Evolutionary conservation across 2,888 invertebrate species (phyloP), one percentile per base, ranked within the genome.

Genomic region (Aporophyla lueneburgensis): DNA sequence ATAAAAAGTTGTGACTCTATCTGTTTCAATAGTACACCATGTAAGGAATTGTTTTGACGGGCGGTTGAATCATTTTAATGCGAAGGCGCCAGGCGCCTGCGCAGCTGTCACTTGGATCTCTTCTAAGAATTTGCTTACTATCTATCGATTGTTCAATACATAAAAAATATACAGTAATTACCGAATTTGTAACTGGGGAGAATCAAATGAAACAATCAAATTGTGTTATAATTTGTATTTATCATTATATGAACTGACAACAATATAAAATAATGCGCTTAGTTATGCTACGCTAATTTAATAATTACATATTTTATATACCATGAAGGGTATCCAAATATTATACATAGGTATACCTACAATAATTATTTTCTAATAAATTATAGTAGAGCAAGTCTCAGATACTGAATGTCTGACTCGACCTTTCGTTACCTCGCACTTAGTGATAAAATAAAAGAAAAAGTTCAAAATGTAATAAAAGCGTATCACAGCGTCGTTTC

Each of bases 401-500:
- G 82, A 74, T 79, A 66, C 78, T 84, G 87, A 83, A 80, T 72
- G 80, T 74, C 72, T 68, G 85, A 70, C 54, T 27, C 14, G 62
- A 67, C 12, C 51, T 21, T 46, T 33, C 10, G 58, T 70, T 40
- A 33, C 59, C 56, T 56, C 71, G 43, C 68, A 83, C 83, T 71
- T 71, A 86, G n/a, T 66, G 70, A 79, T 71, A 74, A 54, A 78
- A 78, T 65, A 80, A 70, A 59, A 66, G 51, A 59, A 69, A 75
- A 77, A 65, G 61, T 51, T 62, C 71, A 72, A 85, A 78, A 78
- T 81, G 77, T 74, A 76, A 77, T 70, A 80, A 72, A 75, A 79
- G 63, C 71, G 27, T 88, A 88, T 88, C 88, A 88, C 87, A 88
- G 86, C 54, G 77, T 74, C 62, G 77, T 83, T 88, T 76, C 78